Evolutionary conservation across 1,140 invertebrate species (phyloP).

Genomic region (Glossosoma conforme): DNA sequence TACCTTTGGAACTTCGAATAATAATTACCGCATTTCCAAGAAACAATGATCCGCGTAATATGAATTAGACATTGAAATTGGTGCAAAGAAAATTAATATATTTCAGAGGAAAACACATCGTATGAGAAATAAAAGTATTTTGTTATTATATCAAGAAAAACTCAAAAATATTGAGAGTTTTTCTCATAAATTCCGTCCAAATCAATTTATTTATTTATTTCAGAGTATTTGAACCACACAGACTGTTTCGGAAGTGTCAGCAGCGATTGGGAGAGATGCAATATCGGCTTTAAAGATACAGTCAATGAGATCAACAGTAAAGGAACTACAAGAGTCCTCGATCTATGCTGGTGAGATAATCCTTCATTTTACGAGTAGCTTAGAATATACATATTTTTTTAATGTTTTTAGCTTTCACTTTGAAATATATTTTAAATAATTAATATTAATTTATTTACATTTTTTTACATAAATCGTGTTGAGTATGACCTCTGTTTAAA

Average conservation of each 20-base stretch:
- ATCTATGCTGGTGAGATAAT: conserved; percentile 19
- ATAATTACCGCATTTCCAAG: neutral
- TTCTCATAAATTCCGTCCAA: neutral
- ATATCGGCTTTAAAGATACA: conserved; percentile 2
- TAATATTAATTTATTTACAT: neutral
- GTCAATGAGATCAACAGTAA: conserved; percentile 8
- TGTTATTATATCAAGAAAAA: neutral
- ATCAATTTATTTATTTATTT: conserved; percentile 8
- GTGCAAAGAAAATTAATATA: neutral
- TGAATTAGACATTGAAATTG: neutral
- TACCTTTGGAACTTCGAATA: too few species aligned
- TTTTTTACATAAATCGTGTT: neutral
- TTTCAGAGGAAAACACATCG: neutral
- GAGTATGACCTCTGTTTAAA: neutral
- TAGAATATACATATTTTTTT: neutral
- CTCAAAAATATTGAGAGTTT: neutral
- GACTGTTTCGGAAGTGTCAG: conserved; percentile 18
- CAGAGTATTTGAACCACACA: conserved; percentile 23
- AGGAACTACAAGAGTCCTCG: conserved; percentile 8
- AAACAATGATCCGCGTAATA: too few species aligned
- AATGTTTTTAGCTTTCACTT: neutral
- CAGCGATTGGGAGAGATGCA: conserved; percentile 24
- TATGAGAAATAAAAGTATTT: neutral
- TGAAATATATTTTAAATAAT: neutral
- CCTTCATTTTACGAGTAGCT: neutral